Evolutionary conservation across 2,888 invertebrate species (phyloP).

Genomic region (Folsomia candida): DNA sequence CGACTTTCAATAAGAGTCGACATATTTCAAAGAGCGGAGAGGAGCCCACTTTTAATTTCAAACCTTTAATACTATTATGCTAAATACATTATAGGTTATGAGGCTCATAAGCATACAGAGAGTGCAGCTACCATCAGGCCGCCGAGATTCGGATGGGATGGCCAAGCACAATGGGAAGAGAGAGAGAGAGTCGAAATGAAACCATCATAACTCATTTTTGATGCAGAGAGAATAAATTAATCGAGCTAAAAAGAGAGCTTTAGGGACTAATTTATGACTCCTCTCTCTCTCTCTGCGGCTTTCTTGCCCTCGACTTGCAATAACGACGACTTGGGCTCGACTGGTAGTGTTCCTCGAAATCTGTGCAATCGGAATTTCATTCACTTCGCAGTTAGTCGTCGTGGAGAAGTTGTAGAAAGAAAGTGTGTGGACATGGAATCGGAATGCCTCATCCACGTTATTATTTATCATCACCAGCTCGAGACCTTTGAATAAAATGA

Average conservation of each 20-base stretch:
- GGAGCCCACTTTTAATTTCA: background rate
- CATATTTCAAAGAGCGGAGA: background rate
- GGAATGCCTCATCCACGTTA: background rate
- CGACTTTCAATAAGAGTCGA: background rate
- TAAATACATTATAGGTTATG: background rate
- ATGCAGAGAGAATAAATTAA: constrained; percentile 50
- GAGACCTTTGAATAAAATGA: too few species aligned
- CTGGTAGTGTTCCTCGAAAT: background rate
- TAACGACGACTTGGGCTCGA: constrained; percentile 3
- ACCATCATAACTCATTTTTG: constrained; percentile 50
- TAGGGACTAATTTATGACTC: constrained; percentile 43
- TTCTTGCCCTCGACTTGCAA: constrained; percentile 23
- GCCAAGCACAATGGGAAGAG: constrained; percentile 9
- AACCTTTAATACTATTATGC: background rate
- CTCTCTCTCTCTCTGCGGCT: constrained; percentile 26
- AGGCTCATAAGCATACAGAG: background rate
- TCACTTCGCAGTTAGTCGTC: background rate
- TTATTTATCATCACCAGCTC: background rate
- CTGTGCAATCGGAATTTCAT: background rate
- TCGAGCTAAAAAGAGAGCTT: constrained; percentile 43
- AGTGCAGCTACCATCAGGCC: too few species aligned
- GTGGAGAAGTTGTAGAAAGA: too few species aligned
- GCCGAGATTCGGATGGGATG: background rate
- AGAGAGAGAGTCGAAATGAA: constrained; percentile 41
- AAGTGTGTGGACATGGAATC: background rate